Conservation (phyloP, 1,140 invertebrate genomes). For the Zaprionus camerounensis region DNA sequence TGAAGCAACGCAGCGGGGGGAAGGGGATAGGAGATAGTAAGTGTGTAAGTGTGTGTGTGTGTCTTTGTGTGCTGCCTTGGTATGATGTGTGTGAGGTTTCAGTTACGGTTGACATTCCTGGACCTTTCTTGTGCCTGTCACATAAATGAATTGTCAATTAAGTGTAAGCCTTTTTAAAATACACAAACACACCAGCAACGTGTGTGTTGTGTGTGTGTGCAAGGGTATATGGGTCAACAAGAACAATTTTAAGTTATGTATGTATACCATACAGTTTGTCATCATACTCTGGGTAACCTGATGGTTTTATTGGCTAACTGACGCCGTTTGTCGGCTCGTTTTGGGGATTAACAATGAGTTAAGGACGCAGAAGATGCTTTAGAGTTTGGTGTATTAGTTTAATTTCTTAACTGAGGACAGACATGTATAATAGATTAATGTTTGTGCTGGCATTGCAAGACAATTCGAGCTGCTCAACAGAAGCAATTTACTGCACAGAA, state of each 20-base stretch:
- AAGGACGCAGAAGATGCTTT: background rate
- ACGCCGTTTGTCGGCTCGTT: background rate
- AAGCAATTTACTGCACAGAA: too few relatives aligned
- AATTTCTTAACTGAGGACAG: background rate
- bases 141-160: slow-evolving; percentile 52
- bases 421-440: background rate
- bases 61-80: slow-evolving; percentile 1
- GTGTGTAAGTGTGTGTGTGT: background rate
- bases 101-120: slow-evolving; percentile 16
- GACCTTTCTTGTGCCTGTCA: slow-evolving; percentile 17
- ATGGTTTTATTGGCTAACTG: slow-evolving; percentile 5
- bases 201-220: background rate
- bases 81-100: slow-evolving; percentile 18
- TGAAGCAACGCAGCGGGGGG: background rate
- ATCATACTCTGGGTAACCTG: background rate
- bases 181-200: background rate
- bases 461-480: background rate
- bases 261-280: background rate
- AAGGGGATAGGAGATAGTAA: background rate
- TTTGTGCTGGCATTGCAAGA: background rate
- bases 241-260: slow-evolving; percentile 1
- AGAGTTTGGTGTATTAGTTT: background rate
- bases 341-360: background rate
- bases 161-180: slow-evolving; percentile 30
- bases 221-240: slow-evolving; percentile 1